phyloP scores from a whole-genome alignment of 2,797 vertebrate species.

The Cyclopterus lumpus region DNA sequence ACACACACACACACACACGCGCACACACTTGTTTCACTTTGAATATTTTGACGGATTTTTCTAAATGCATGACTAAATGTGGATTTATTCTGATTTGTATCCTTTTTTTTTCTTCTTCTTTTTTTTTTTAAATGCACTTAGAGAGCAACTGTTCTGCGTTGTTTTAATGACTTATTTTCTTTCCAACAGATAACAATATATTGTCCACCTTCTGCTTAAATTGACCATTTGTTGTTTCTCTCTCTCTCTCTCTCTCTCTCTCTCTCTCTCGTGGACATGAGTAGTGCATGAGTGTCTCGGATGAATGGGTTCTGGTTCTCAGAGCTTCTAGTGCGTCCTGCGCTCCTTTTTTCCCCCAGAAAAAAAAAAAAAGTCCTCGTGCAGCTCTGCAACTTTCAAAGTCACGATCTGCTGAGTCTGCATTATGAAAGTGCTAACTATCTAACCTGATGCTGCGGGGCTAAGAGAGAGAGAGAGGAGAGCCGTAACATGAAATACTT shows the following conservation, averaged over 20 bases:
- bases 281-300: constrained; percentile 46
- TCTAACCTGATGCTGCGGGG: constrained; percentile 46
- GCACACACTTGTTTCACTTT: constrained; percentile 20
- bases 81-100: constrained; percentile 38
- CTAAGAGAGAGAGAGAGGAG: constrained; percentile 62
- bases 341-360: constrained; percentile 52
- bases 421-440: constrained; percentile 65
- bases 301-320: constrained; percentile 56
- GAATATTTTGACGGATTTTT: constrained; percentile 21
- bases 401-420: constrained; percentile 84
- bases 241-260: no score
- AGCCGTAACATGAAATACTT: constrained; percentile 57
- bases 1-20: no score
- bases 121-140: not conserved
- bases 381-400: constrained; percentile 72
- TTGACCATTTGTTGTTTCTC: constrained; percentile 32
- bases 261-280: constrained; percentile 10
- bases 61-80: constrained; percentile 32
- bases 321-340: constrained; percentile 39
- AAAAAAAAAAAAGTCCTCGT: constrained; percentile 64
- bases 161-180: constrained; percentile 20
- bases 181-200: not conserved
- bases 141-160: constrained; percentile 26
- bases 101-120: constrained; percentile 2
- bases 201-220: constrained; percentile 30